phyloP scores from a whole-genome alignment of 2,888 invertebrate genomes.

The Lycia hirtaria region DNA sequence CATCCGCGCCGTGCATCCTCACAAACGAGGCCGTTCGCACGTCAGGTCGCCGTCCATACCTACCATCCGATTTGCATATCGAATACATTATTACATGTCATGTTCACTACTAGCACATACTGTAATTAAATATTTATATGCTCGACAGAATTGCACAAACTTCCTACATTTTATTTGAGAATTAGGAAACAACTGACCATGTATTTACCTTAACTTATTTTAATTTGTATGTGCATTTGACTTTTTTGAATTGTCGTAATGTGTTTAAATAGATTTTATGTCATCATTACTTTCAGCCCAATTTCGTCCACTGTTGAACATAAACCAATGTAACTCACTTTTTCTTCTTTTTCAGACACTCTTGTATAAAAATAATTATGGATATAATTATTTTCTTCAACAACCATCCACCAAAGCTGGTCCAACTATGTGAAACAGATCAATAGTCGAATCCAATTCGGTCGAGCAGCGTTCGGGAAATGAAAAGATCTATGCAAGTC shows the following conservation, averaged over 20 bases:
- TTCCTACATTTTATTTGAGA: constrained; percentile 14
- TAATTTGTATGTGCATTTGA: neutral
- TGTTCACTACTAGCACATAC: constrained; percentile 45
- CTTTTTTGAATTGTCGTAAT: neutral
- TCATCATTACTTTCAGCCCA: no score
- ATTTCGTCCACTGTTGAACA: no score
- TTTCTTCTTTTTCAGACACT: no score
- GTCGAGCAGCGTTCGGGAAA: no score
- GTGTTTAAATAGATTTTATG: no score
- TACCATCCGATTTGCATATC: constrained; percentile 61
- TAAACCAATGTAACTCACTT: no score
- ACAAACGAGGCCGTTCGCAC: constrained; percentile 67
- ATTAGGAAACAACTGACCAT: constrained; percentile 5
- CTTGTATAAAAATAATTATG: no score
- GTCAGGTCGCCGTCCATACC: constrained; percentile 48
- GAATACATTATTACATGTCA: constrained; percentile 66
- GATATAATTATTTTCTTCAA: no score
- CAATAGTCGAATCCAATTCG: no score
- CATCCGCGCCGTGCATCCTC: constrained; percentile 48
- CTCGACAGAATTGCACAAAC: constrained; percentile 27
- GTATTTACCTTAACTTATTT: constrained; percentile 6
- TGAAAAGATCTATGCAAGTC: no score
- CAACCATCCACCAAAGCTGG: no score
- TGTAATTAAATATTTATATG: constrained; percentile 26
- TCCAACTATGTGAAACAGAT: no score